A percentile compares a stretch with the other conserved stretches of the same genome.
Conservation (phyloP, 2,113 vertebrate species). For the Paramisgurnus dabryanus region DNA sequence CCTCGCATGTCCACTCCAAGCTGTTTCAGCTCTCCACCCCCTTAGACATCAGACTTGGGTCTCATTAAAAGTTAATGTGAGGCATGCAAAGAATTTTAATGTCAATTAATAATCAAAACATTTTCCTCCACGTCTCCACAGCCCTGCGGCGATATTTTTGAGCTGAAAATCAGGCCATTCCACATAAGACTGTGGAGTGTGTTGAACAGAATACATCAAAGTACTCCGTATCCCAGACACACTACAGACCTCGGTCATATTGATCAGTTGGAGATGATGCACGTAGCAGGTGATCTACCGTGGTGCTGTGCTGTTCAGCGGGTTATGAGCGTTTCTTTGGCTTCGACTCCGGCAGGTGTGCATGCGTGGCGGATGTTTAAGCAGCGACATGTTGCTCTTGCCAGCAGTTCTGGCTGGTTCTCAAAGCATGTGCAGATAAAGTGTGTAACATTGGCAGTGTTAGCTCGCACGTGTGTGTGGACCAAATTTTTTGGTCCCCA, state of each 20-base stretch:
- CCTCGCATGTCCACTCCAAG: slow-evolving; percentile 6
- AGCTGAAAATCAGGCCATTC: slow-evolving; percentile 30
- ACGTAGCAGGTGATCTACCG: not conserved
- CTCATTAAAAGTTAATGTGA: slow-evolving; percentile 71
- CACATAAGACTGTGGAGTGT: not conserved
- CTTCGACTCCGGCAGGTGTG: slow-evolving; percentile 1
- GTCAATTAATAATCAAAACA: slow-evolving; percentile 70
- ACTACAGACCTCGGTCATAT: not conserved
- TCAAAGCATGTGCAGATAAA: not conserved
- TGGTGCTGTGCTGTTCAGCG: not conserved
- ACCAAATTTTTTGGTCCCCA: slow-evolving; percentile 6
- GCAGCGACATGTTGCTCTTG: slow-evolving; percentile 5
- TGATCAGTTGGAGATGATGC: not conserved
- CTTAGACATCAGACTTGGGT: slow-evolving; percentile 55
- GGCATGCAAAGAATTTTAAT: slow-evolving; percentile 67
- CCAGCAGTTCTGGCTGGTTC: slow-evolving; percentile 11
- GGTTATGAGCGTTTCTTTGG: not conserved
- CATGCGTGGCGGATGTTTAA: slow-evolving; percentile 5
- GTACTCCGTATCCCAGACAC: not conserved
- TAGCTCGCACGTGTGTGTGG: not conserved
- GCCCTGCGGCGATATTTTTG: slow-evolving; percentile 53
- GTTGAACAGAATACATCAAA: not conserved
- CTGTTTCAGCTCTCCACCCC: slow-evolving; percentile 22
- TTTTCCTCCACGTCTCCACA: slow-evolving; percentile 27
- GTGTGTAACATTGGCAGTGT: slow-evolving; percentile 12